Base-by-base conservation (phyloP, 2,888 invertebrate species). In the Drosophila kanekoi region DNA sequence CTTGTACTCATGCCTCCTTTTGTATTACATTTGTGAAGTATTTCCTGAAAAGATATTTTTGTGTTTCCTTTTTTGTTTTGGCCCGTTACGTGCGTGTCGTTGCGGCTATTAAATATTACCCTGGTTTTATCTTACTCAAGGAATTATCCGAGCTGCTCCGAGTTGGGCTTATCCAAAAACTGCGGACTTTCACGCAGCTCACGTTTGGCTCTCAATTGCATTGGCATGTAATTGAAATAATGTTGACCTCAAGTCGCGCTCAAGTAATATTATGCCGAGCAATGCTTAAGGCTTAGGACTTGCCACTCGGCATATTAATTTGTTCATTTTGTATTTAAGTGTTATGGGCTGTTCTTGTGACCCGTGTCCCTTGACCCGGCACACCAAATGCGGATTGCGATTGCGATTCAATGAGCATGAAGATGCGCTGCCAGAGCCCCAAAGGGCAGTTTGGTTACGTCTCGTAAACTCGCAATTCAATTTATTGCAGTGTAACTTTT, bases 291-390 rank as follows among this genome's bases (percentile, higher is more conserved):
- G 58, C 41, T 44, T 60, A 16, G 9, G 33, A 51, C 20, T 53
- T 66, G 72, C 68, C 43, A 37, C 51, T 53, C 48, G 53, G 81
- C 78, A 79, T 79, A 77, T 79, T 81, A 79, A 79, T 80, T 66
- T 64, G 68, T 74, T 79, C 71, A 79, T 81, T 79, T 70, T 40
- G 61, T 16, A 44, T 54, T 66, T 44, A 72, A 72, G 60, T 67
- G 47, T 49, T 51, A 33, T 52, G 44, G 28, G 23, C 13, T 14
- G 37, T 4, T 32, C 16, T 11, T 13, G 52, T 52, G 60, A 41
- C 51, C 28, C 48, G 53, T 40, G 44, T n/a, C 35, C 28, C 53
- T 20, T 32, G 52, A n/a, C 14, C 13, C 41, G 33, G 37, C 14
- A 23, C 20, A 14, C 20, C 6, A 11, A 9, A 18, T 54, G 37